Evolutionary conservation across 1,140 invertebrate species (phyloP).

Genomic region (Heliconius congener): DNA sequence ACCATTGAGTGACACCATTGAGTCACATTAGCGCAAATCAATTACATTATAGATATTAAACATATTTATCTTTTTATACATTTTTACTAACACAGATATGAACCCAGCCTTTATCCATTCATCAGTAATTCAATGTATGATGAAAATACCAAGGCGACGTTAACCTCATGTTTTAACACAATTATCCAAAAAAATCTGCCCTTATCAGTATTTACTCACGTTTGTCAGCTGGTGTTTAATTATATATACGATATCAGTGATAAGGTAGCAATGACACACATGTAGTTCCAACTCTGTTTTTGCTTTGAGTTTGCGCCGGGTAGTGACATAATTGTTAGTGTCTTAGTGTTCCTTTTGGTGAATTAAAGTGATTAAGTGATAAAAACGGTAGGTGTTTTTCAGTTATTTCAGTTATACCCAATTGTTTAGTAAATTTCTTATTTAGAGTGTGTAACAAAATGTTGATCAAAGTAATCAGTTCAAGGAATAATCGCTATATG

Average conservation of each 20-base stretch:
- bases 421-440: not conserved
- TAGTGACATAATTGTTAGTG: not conserved
- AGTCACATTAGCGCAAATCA: too few species aligned
- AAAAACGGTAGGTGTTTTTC: not conserved
- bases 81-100: not conserved
- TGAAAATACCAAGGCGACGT: not conserved
- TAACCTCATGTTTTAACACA: not conserved
- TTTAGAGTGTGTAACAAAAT: not conserved
- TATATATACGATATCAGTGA: conserved; percentile 45
- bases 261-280: conserved; percentile 30
- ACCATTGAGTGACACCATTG: too few species aligned
- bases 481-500: not conserved
- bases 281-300: conserved; percentile 4
- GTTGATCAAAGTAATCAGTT: not conserved
- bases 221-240: conserved; percentile 36
- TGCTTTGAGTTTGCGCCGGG: not conserved
- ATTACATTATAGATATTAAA: too few species aligned
- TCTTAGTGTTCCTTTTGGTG: not conserved
- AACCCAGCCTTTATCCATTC: not conserved
- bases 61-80: too few species aligned
- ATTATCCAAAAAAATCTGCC: conserved; percentile 15
- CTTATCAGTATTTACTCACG: conserved; percentile 34
- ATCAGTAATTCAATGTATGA: not conserved
- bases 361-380: not conserved
- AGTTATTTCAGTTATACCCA: not conserved